These are phyloP conservation scores for Oligia latruncula DNA, from an alignment of 2,888 invertebrate genomes.

Conservation along the genomic window DNA sequence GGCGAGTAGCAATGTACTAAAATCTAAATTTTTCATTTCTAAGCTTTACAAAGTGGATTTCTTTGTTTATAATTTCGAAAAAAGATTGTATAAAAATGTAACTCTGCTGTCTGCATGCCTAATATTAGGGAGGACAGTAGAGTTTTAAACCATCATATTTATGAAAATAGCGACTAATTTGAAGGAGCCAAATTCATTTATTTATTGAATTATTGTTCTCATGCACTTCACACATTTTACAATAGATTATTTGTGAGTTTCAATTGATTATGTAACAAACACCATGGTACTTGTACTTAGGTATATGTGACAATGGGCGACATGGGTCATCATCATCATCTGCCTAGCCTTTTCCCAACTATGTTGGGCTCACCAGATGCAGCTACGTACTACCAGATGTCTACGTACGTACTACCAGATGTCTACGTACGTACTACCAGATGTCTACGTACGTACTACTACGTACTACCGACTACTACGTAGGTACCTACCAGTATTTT, in stretches of 20 bases:
- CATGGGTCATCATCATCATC: too few relatives aligned
- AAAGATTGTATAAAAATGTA: not conserved
- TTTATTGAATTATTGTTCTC: not conserved
- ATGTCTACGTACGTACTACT: too few relatives aligned
- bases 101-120: not conserved
- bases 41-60: not conserved
- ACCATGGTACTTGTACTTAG: not conserved
- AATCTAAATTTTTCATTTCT: not conserved
- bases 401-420: too few relatives aligned
- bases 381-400: too few relatives aligned
- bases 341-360: too few relatives aligned
- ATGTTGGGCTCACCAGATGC: too few relatives aligned
- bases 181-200: too few relatives aligned
- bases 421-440: too few relatives aligned
- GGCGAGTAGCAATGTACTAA: conserved; percentile 61
- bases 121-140: not conserved
- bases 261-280: not conserved
- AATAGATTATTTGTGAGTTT: not conserved
- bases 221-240: not conserved
- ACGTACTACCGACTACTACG: too few relatives aligned
- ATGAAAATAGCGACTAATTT: too few relatives aligned
- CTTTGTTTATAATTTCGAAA: not conserved
- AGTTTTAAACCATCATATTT: not conserved
- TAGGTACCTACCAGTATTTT: not conserved
- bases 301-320: not conserved